Conservation (phyloP, 2,113 vertebrate genomes). For the Perccottus glenii region DNA sequence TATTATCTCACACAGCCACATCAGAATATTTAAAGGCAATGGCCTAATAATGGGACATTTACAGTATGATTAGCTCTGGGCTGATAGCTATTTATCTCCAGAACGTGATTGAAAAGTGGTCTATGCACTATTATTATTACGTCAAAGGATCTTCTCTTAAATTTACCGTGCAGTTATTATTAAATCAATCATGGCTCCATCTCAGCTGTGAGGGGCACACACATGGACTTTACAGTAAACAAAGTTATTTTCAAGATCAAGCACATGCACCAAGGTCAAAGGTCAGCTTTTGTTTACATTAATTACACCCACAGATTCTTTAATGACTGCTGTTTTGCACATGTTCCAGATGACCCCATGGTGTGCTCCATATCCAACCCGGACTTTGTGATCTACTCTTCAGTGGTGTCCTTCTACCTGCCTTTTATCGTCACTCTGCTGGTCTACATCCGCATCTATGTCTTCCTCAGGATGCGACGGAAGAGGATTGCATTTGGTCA, state of each 20-base stretch:
- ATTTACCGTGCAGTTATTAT: constrained; percentile 23
- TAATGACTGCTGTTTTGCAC: constrained; percentile 8
- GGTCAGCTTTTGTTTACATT: constrained; percentile 8
- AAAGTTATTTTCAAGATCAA: constrained; percentile 9
- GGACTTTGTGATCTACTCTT: constrained; percentile 93
- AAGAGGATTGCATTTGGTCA: constrained; percentile 87
- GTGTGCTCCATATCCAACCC: constrained; percentile 96
- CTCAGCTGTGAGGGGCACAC: neutral
- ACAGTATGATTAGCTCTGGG: neutral
- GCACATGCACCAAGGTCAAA: constrained; percentile 3
- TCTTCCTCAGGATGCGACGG: constrained; percentile 87
- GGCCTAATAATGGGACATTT: constrained; percentile 6
- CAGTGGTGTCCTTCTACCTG: constrained; percentile 94
- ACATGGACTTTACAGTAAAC: neutral
- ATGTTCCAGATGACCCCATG: constrained; percentile 82
- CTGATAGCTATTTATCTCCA: constrained; percentile 10
- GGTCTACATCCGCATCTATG: constrained; percentile 91
- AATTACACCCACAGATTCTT: neutral
- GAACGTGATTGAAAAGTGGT: constrained; percentile 22
- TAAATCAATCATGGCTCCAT: constrained; percentile 18
- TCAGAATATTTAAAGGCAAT: neutral
- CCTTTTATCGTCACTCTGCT: constrained; percentile 91
- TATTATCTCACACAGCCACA: neutral
- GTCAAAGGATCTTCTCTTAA: constrained; percentile 10
- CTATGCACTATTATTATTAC: constrained; percentile 3